Conservation (phyloP, 30 jellyfish, hydroid and myxozoan species). For the Sanderia malayensis region DNA sequence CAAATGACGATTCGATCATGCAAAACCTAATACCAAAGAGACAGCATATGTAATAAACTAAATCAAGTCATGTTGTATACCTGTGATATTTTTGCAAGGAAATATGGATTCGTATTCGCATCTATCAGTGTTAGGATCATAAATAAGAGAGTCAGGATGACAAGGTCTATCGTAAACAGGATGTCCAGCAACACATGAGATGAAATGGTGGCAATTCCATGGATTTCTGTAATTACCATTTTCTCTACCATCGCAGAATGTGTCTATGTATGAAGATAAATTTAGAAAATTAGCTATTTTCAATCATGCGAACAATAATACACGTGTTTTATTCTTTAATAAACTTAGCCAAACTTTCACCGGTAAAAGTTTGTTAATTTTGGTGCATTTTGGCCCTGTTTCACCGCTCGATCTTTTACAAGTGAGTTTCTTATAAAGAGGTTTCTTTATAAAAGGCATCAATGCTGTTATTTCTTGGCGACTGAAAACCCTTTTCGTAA, state of each 20-base stretch:
- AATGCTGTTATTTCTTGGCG: neutral
- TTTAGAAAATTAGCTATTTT: too few species aligned
- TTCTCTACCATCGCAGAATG: conserved; percentile 59
- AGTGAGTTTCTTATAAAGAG: neutral
- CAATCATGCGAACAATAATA: too few species aligned
- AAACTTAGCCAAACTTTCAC: too few species aligned
- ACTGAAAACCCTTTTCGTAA: neutral
- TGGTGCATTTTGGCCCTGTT: too few species aligned
- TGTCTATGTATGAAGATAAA: conserved; percentile 3
- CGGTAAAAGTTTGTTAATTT: too few species aligned
- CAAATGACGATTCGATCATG: neutral
- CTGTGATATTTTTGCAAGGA: conserved; percentile 5
- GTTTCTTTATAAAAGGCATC: neutral
- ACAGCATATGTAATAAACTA: neutral
- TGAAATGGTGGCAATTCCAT: conserved; percentile 85
- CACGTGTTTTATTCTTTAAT: too few species aligned
- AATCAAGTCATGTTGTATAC: neutral
- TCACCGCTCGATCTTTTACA: neutral
- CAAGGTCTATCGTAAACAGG: conserved; percentile 63
- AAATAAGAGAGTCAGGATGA: conserved; percentile 57
- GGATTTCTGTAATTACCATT: conserved; percentile 78
- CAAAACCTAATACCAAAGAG: neutral
- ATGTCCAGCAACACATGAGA: conserved; percentile 62
- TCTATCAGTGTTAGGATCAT: conserved; percentile 65
- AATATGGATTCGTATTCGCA: conserved; percentile 54